Evolutionary conservation across 2,888 invertebrate genomes (phyloP).

Genomic region (Timema cristinae): DNA sequence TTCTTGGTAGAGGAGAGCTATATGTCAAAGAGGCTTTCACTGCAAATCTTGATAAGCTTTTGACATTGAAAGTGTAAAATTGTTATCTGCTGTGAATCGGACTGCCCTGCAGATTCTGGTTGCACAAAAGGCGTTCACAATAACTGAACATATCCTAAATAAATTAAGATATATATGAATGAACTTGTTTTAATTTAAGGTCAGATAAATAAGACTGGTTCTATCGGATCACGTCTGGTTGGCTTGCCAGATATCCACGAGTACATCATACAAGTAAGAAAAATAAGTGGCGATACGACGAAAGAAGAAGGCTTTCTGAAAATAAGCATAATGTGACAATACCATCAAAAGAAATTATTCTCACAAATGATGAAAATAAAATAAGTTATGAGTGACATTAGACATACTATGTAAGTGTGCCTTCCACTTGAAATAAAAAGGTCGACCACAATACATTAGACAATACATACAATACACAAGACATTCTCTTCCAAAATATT

Average conservation of each 20-base stretch:
- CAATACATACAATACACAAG: too few species aligned
- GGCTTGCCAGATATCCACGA: not conserved
- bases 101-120: not conserved
- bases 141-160: not conserved
- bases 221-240: not conserved
- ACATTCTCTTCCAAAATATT: too few species aligned
- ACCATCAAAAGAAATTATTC: not conserved
- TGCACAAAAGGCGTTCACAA: not conserved
- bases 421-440: not conserved
- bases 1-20: not conserved
- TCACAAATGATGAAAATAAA: not conserved
- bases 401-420: not conserved
- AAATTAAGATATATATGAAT: not conserved
- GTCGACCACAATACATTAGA: not conserved
- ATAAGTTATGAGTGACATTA: not conserved
- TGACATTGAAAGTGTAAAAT: conserved; percentile 3
- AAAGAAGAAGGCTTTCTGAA: not conserved
- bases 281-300: not conserved
- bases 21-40: not conserved
- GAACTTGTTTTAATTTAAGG: not conserved
- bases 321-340: not conserved
- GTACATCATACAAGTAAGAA: not conserved
- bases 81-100: not conserved
- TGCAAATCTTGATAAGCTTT: not conserved
- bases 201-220: not conserved